Evolutionary conservation across 2,797 vertebrate genomes (phyloP).

Genomic region (Pyrocephalus nanus): DNA sequence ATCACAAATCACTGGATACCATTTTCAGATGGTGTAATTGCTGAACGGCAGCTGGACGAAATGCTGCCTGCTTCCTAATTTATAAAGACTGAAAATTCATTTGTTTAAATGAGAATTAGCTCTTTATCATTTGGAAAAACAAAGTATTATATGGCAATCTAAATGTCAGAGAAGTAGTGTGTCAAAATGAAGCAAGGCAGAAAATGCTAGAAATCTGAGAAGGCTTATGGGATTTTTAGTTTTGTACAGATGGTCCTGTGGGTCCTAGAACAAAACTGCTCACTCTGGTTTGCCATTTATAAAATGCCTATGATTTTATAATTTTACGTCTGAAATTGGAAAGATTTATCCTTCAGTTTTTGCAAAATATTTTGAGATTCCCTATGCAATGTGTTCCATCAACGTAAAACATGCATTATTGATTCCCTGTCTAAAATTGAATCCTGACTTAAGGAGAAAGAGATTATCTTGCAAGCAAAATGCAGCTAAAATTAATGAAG

Average conservation of each 20-base stretch:
- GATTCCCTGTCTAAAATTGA: neutral
- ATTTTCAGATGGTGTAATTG: slow-evolving; percentile 17
- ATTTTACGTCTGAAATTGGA: neutral
- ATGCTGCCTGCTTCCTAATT: neutral
- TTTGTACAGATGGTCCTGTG: neutral
- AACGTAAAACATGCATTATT: slow-evolving; percentile 12
- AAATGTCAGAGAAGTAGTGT: neutral
- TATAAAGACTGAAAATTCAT: neutral
- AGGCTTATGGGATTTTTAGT: neutral
- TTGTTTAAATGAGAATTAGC: slow-evolving; percentile 38
- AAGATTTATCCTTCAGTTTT: neutral
- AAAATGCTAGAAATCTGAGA: neutral
- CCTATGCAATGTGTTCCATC: neutral
- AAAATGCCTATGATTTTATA: neutral
- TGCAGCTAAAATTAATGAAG: neutral
- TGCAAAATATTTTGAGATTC: neutral
- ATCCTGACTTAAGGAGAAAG: neutral
- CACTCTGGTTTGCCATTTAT: neutral
- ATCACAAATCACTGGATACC: slow-evolving; percentile 2
- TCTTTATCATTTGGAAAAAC: slow-evolving; percentile 22
- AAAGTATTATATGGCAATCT: neutral
- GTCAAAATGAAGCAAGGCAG: neutral
- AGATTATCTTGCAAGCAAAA: neutral
- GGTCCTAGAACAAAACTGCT: neutral
- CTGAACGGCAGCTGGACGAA: slow-evolving; percentile 24